phyloP scores from a whole-genome alignment of 2,888 invertebrate genomes.

The Argyra leucocephala region DNA sequence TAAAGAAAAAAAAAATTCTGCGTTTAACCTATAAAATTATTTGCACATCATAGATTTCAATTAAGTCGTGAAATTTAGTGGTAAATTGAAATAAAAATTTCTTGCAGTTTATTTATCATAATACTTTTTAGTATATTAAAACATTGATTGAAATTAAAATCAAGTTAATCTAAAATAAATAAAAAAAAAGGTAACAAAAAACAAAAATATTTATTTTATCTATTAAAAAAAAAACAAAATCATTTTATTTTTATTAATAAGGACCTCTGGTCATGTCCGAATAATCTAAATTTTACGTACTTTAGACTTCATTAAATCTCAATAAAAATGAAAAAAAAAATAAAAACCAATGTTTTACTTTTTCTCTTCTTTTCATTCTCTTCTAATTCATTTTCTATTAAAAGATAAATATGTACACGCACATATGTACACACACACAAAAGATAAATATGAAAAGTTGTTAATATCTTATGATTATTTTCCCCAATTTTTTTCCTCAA shows the following conservation, averaged over 20 bases:
- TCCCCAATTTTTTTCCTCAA: not conserved
- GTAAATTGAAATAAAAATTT: not conserved
- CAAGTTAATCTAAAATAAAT: not conserved
- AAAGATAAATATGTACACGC: no score
- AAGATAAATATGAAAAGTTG: not conserved
- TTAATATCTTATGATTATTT: not conserved
- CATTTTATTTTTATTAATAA: no score
- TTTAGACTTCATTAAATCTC: slow-evolving; percentile 6
- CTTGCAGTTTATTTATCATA: not conserved
- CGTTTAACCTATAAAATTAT: not conserved
- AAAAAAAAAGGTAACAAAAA: not conserved
- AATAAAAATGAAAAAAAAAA: not conserved
- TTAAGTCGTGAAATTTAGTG: not conserved
- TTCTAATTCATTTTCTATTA: not conserved
- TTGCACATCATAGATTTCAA: not conserved
- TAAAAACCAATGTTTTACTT: not conserved
- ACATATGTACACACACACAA: no score
- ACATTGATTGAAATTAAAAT: no score
- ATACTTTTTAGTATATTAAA: no score
- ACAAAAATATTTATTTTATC: no score
- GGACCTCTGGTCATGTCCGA: not conserved
- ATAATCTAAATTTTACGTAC: slow-evolving; percentile 3
- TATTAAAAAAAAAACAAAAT: no score
- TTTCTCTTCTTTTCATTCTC: not conserved
- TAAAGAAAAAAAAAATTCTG: no score